Evolutionary conservation across 2,113 vertebrate species (phyloP).

Genomic region (Actenoides lindsayi): DNA sequence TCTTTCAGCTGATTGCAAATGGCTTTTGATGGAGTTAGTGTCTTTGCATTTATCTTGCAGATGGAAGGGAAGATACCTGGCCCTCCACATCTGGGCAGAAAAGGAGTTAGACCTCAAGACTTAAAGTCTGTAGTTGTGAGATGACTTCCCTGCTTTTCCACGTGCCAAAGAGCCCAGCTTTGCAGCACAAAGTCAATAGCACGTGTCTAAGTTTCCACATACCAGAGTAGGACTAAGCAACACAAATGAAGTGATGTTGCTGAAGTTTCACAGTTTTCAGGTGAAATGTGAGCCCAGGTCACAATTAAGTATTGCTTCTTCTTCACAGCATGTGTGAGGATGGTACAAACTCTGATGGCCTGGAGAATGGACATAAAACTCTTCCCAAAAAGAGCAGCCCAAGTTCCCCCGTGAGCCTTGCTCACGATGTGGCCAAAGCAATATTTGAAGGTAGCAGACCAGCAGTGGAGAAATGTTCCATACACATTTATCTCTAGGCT

Average conservation of each 20-base stretch:
- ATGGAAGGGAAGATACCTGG: not conserved
- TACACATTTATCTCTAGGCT: not conserved
- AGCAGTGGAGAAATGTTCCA: not conserved
- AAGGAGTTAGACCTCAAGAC: not conserved
- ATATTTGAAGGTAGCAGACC: not conserved
- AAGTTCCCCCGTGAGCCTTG: not conserved
- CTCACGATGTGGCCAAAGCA: not conserved
- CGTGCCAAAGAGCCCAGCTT: not conserved
- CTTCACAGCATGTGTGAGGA: not conserved
- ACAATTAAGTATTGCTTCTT: not conserved
- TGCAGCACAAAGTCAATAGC: not conserved
- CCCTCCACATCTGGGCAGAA: not conserved
- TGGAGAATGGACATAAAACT: not conserved
- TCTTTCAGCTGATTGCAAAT: not conserved
- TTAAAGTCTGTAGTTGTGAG: not conserved
- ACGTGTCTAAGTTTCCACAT: not conserved
- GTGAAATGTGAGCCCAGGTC: not conserved
- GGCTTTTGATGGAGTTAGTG: not conserved
- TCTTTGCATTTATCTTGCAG: not conserved
- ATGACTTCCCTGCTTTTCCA: not conserved
- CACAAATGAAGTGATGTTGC: not conserved
- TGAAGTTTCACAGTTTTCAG: not conserved
- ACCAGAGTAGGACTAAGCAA: not conserved
- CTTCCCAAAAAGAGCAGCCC: not conserved
- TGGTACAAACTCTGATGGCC: not conserved